Conservation (phyloP, 2,797 vertebrate species). For the Coluber constrictor region DNA sequence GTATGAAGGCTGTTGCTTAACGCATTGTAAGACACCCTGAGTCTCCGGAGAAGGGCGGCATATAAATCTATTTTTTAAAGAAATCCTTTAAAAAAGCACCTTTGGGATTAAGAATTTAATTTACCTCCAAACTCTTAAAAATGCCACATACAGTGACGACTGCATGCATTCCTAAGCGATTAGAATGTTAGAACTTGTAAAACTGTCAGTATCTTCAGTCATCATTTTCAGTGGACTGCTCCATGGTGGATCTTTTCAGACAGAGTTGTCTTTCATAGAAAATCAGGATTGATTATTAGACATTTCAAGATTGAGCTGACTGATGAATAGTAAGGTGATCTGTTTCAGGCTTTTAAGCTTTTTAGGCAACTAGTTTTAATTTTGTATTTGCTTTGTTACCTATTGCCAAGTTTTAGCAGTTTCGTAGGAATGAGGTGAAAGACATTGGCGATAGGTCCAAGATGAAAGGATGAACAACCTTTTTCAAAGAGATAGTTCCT, state of each 20-base stretch:
- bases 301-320: not conserved
- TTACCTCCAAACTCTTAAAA: constrained; percentile 15
- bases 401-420: not conserved
- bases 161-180: not conserved
- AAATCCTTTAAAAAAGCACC: not conserved
- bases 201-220: not conserved
- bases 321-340: not conserved
- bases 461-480: not conserved
- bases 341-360: not conserved
- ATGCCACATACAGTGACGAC: not conserved
- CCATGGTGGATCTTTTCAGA: not conserved
- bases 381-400: not conserved
- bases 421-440: not conserved
- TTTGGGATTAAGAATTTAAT: not conserved
- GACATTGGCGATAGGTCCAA: not conserved
- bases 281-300: not conserved
- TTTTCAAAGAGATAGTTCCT: not conserved
- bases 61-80: too few relatives aligned
- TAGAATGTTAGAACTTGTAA: not conserved
- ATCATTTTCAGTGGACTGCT: not conserved
- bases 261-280: not conserved
- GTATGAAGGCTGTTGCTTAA: too few relatives aligned
- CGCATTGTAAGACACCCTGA: too few relatives aligned
- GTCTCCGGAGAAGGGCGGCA: too few relatives aligned
- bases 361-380: not conserved